These are phyloP conservation scores for Darevskia nairensis DNA, from an alignment of 2,797 vertebrate species.

Conservation along the genomic window DNA sequence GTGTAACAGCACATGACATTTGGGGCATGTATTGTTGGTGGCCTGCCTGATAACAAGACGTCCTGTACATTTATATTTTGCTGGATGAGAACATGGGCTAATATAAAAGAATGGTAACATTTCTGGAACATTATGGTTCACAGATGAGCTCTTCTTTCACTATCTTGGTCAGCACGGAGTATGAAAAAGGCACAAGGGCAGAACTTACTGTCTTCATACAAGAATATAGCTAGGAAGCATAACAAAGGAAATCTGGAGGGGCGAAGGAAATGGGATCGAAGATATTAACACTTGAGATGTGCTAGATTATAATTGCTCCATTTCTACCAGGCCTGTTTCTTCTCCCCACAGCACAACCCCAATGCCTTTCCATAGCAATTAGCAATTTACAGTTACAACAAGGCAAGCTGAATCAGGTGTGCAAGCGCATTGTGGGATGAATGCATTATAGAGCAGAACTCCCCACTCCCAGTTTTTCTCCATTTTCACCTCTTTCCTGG, in stretches of 20 bases:
- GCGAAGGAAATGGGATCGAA: neutral
- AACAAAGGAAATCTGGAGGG: constrained; percentile 3
- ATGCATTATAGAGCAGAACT: constrained; percentile 51
- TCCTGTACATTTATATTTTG: neutral
- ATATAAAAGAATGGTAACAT: neutral
- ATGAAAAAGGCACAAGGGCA: neutral
- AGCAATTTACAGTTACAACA: constrained; percentile 46
- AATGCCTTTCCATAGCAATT: constrained; percentile 39
- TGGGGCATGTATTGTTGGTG: neutral
- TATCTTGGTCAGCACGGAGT: neutral
- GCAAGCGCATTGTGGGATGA: neutral
- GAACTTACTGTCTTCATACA: neutral
- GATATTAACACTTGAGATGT: constrained; percentile 4
- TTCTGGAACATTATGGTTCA: neutral
- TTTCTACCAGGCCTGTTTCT: constrained; percentile 34
- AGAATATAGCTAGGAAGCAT: neutral
- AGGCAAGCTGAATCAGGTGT: constrained; percentile 14
- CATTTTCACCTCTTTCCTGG: constrained; percentile 48
- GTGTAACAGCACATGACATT: neutral
- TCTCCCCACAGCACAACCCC: constrained; percentile 3
- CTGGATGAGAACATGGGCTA: neutral
- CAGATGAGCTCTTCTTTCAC: neutral
- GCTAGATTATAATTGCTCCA: constrained; percentile 19
- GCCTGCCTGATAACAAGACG: neutral
- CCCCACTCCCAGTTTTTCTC: constrained; percentile 32